phyloP scores from a whole-genome alignment of 2,797 vertebrate genomes.

The Mallotus villosus region DNA sequence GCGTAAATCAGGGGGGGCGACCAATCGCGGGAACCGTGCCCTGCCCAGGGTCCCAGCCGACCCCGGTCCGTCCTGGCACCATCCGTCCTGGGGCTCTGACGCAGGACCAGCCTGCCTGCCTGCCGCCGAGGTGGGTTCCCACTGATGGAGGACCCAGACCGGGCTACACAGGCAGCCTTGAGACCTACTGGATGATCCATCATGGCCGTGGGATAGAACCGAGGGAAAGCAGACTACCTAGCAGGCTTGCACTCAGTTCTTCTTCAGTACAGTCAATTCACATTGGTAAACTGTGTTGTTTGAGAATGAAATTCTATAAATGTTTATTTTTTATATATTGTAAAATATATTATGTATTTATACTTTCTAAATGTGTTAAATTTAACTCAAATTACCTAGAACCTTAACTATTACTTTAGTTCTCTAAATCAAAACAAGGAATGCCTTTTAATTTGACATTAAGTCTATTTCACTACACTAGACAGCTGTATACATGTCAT shows the following conservation, averaged over 20 bases:
- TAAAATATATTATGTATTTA: neutral
- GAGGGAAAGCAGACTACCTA: slow-evolving; percentile 15
- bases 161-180: slow-evolving; percentile 41
- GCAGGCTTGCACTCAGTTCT: neutral
- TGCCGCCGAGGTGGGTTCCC: slow-evolving; percentile 69
- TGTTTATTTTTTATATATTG: too few relatives aligned
- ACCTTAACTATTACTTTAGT: neutral
- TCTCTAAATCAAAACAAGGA: neutral
- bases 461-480: neutral
- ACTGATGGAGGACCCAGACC: slow-evolving; percentile 56
- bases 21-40: slow-evolving; percentile 69
- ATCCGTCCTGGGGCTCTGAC: slow-evolving; percentile 73
- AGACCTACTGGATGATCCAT: slow-evolving; percentile 59
- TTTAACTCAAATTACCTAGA: neutral
- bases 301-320: neutral
- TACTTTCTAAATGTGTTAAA: too few relatives aligned
- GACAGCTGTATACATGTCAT: slow-evolving; percentile 9
- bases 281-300: neutral
- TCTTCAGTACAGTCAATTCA: neutral
- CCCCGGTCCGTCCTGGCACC: slow-evolving; percentile 64
- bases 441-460: too few relatives aligned
- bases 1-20: slow-evolving; percentile 71
- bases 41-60: slow-evolving; percentile 66
- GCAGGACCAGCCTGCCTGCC: slow-evolving; percentile 51
- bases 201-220: slow-evolving; percentile 41